These are phyloP conservation scores for Drosophila suboccidentalis DNA, from an alignment of 2,888 invertebrate genomes.

Conservation along the genomic window DNA sequence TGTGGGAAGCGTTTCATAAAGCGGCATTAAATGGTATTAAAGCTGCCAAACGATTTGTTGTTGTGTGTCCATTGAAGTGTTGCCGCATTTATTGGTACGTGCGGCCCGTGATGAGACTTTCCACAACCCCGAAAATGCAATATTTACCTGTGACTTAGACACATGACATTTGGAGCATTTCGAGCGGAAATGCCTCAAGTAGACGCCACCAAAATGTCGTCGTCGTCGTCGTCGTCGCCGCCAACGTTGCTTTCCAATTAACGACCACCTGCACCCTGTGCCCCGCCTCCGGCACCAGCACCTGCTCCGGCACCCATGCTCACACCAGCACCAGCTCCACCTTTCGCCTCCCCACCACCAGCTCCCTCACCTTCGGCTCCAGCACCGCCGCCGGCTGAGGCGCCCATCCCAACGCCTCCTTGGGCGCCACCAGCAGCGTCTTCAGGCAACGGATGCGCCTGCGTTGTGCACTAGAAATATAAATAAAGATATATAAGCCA, in stretches of 20 bases:
- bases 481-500: neutral
- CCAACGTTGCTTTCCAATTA: slow-evolving; percentile 16
- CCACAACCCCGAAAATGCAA: slow-evolving; percentile 18
- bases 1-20: slow-evolving; percentile 52
- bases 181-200: slow-evolving; percentile 30
- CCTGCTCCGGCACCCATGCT: slow-evolving; percentile 43
- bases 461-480: slow-evolving; percentile 28
- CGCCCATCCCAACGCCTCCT: slow-evolving; percentile 36
- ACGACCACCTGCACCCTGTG: slow-evolving; percentile 27
- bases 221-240: slow-evolving; percentile 1
- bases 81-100: slow-evolving; percentile 33
- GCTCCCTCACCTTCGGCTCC: slow-evolving; percentile 15
- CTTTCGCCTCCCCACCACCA: slow-evolving; percentile 34
- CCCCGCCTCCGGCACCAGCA: slow-evolving; percentile 28
- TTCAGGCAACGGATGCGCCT: neutral
- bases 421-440: slow-evolving; percentile 43
- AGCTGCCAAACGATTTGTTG: slow-evolving; percentile 55
- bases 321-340: slow-evolving; percentile 43
- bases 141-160: slow-evolving; percentile 21
- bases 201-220: neutral
- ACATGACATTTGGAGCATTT: slow-evolving; percentile 28
- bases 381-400: slow-evolving; percentile 31
- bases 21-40: slow-evolving; percentile 73
- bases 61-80: slow-evolving; percentile 41
- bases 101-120: neutral